These are phyloP conservation scores for Drosophila busckii DNA, from an alignment of 1,140 invertebrate species.

Conservation along the genomic window DNA sequence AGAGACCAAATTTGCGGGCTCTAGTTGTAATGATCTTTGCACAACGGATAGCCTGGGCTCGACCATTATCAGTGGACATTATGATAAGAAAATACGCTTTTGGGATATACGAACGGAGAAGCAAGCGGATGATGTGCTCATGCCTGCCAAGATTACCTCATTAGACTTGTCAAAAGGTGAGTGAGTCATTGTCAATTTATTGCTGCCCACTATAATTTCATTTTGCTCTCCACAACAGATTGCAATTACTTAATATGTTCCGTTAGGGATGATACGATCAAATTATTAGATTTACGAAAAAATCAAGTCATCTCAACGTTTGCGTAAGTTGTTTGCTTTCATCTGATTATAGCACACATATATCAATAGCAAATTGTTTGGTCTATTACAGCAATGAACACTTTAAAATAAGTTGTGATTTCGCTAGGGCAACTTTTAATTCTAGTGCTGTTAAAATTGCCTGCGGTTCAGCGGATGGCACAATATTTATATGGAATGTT, in stretches of 20 bases:
- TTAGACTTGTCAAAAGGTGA: conserved; percentile 94
- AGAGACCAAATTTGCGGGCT: conserved; percentile 97
- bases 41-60: conserved; percentile 92
- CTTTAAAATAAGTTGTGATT: conserved; percentile 97
- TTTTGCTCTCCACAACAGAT: conserved; percentile 82
- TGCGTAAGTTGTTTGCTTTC: conserved; percentile 89
- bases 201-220: background rate
- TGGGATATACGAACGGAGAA: conserved; percentile 94
- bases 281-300: conserved; percentile 95
- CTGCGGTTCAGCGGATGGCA: conserved; percentile 93
- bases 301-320: conserved; percentile 94
- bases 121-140: conserved; percentile 89
- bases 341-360: background rate
- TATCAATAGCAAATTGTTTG: background rate
- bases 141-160: conserved; percentile 97
- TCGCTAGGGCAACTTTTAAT: conserved; percentile 94
- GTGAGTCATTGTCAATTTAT: conserved; percentile 25
- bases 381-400: conserved; percentile 88
- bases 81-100: conserved; percentile 97
- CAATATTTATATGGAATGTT: conserved; percentile 95
- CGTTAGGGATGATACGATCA: conserved; percentile 95
- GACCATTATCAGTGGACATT: conserved; percentile 97
- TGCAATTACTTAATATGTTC: conserved; percentile 93
- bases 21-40: conserved; percentile 97
- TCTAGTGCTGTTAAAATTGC: conserved; percentile 92